A percentile compares a stretch with the other conserved stretches of the same genome.
These are phyloP conservation scores for Abrostola triplasia DNA, from an alignment of 2,888 invertebrate species.

Conservation along the genomic window DNA sequence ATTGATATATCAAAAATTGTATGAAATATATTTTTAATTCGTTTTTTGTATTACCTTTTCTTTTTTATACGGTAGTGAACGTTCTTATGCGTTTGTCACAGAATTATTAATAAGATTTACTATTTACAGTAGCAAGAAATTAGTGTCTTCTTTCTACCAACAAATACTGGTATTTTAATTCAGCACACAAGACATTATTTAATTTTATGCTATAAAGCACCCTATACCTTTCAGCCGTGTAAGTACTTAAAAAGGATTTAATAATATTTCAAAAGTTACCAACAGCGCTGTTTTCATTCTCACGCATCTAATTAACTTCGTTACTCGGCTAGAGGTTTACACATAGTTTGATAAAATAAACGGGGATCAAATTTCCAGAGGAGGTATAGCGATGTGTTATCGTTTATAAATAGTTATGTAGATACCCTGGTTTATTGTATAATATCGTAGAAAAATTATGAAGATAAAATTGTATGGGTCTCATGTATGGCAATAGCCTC, in stretches of 20 bases:
- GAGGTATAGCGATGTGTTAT: conserved; percentile 4
- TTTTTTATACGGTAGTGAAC: no score
- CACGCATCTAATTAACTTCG: conserved; percentile 29
- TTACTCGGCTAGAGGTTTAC: conserved; percentile 11
- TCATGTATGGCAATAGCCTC: no score
- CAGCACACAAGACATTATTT: not conserved
- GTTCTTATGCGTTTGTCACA: no score
- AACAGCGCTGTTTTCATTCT: conserved; percentile 8
- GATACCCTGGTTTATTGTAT: not conserved
- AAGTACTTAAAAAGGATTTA: not conserved
- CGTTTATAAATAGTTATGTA: conserved; percentile 5
- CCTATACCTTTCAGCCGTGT: not conserved
- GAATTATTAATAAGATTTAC: no score
- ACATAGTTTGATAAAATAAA: conserved; percentile 42
- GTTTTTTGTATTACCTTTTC: no score
- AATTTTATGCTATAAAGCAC: not conserved
- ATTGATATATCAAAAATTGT: no score
- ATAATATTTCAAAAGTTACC: not conserved
- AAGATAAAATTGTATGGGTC: no score
- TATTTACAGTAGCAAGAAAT: no score
- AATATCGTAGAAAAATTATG: not conserved
- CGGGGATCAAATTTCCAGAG: conserved; percentile 13
- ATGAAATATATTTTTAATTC: no score
- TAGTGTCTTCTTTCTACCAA: no score
- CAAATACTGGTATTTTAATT: not conserved